phyloP scores from a whole-genome alignment of 2,888 invertebrate species.

The Dicranocentrus wangi region DNA sequence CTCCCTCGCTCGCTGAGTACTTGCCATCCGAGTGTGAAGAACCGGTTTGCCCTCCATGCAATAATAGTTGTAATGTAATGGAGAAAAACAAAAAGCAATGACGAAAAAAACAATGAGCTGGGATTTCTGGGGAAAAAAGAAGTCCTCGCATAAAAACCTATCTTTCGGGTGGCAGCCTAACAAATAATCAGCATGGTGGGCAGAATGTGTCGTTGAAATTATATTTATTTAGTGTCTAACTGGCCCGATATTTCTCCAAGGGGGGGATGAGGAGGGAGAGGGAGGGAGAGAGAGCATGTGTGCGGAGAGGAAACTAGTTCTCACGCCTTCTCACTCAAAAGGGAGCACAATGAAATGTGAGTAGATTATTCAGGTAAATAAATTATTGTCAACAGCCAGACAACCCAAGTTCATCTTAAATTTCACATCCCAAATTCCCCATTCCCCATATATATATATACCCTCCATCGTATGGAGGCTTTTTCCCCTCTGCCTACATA shows the following conservation, averaged over 20 bases:
- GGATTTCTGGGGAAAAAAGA: background rate
- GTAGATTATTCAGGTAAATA: conserved; percentile 61
- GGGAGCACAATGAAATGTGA: conserved; percentile 46
- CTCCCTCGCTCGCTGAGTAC: too few relatives aligned
- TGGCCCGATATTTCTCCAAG: too few relatives aligned
- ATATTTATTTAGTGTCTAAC: too few relatives aligned
- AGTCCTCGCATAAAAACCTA: too few relatives aligned
- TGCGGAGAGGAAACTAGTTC: conserved; percentile 35
- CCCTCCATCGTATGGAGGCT: background rate
- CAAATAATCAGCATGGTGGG: too few relatives aligned
- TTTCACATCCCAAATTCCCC: conserved; percentile 28
- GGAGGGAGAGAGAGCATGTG: too few relatives aligned
- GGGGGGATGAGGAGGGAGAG: too few relatives aligned
- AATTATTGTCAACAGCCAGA: conserved; percentile 59
- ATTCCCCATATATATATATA: background rate
- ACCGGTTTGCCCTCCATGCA: too few relatives aligned
- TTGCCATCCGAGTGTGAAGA: too few relatives aligned
- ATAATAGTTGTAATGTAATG: conserved; percentile 6
- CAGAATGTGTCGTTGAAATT: too few relatives aligned
- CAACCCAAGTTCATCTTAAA: conserved; percentile 36
- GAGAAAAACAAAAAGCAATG: conserved; percentile 25
- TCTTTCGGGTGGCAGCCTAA: too few relatives aligned
- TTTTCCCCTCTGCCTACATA: background rate
- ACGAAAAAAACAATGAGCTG: conserved; percentile 28
- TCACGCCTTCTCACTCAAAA: conserved; percentile 37